These are phyloP conservation scores for Pyrgus malvae DNA, from an alignment of 2,888 invertebrate species.

Conservation along the genomic window DNA sequence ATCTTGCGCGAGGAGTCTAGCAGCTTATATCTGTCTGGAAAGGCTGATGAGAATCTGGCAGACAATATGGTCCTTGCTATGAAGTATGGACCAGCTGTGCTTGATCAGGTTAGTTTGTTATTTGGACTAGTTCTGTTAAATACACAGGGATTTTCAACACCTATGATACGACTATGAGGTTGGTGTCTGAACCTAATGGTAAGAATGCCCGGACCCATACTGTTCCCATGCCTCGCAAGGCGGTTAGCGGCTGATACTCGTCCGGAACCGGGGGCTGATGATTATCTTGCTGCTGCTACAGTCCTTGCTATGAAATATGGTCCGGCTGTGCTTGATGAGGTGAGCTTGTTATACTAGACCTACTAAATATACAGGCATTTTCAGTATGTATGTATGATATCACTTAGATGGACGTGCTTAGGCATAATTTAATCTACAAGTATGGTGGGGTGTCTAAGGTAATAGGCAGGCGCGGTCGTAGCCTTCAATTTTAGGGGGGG, in stretches of 20 bases:
- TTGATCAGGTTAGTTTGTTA: constrained; percentile 58
- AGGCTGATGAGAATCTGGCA: constrained; percentile 89
- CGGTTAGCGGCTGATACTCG: constrained; percentile 75
- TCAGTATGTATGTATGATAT: too few species aligned
- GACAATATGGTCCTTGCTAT: constrained; percentile 94
- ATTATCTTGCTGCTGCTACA: constrained; percentile 92
- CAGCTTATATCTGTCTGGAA: constrained; percentile 58
- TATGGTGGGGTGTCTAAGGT: too few species aligned
- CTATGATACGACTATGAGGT: too few species aligned
- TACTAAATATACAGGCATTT: too few species aligned
- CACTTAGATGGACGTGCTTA: too few species aligned
- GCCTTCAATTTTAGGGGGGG: too few species aligned
- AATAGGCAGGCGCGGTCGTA: too few species aligned
- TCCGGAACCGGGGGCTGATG: constrained; percentile 82
- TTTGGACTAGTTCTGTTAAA: background rate
- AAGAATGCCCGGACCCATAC: constrained; percentile 82
- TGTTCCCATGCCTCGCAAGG: constrained; percentile 92
- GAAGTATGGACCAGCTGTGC: constrained; percentile 90
- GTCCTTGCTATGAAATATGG: constrained; percentile 95
- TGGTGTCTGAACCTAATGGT: constrained; percentile 50
- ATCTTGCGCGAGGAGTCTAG: constrained; percentile 87
- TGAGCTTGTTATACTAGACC: too few species aligned
- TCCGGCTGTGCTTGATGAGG: constrained; percentile 83
- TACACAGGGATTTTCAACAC: too few species aligned
- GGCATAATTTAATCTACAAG: too few species aligned